Base-by-base conservation (phyloP, 2,888 invertebrate genomes). In the Dolichomitus sp. region DNA sequence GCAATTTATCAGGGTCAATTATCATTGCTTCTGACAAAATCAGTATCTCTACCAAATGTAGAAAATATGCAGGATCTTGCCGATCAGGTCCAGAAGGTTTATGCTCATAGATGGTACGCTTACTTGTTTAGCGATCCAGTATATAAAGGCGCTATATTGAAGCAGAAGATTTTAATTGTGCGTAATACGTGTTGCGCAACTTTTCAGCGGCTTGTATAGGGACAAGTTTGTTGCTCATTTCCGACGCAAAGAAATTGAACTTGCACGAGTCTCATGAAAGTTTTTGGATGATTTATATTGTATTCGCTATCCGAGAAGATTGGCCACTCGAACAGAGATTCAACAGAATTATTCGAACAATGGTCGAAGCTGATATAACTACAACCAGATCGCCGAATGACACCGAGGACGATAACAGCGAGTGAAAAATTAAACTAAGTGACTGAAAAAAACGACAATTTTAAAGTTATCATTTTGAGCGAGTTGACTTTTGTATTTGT, bases 241-340 rank as follows among this genome's bases (percentile, higher is more conserved):
- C 1, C 1, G 37, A 37, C 4, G 37, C 61, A 9, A 3, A 1
- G 11, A 19, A 61, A 61, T 17, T 12, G 0, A 33, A 61, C 7
- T 37, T 61, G 2, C 61, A 61, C 14, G 1, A 37, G 12, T 61
- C 65, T 0, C 2, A 5, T 0, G 27, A 66, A 3, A 11, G 7
- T 0, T n/a, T 66, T 9, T 30, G 5, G 2, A 14, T 14, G 0
- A 19, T 66, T 1, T 1, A 48, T n/a, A n/a, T 7, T 12, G 40
- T 42, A 1, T 66, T n/a, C 4, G 3, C 30, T 27, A 45, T 45
- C 17, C 65, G 48, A 45, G 23, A 11, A n/a, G 30, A 66, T 12
- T 66, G 65, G 65, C 65, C 65, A 3, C 27, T 66, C n/a, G 30
- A 66, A 11, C n/a, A 66, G 14, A 27, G n/a, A 9, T 14, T 66